Evolutionary conservation across 2,113 vertebrate genomes (phyloP), one percentile per base, ranked within the genome.

Genomic region (Gavia stellata): DNA sequence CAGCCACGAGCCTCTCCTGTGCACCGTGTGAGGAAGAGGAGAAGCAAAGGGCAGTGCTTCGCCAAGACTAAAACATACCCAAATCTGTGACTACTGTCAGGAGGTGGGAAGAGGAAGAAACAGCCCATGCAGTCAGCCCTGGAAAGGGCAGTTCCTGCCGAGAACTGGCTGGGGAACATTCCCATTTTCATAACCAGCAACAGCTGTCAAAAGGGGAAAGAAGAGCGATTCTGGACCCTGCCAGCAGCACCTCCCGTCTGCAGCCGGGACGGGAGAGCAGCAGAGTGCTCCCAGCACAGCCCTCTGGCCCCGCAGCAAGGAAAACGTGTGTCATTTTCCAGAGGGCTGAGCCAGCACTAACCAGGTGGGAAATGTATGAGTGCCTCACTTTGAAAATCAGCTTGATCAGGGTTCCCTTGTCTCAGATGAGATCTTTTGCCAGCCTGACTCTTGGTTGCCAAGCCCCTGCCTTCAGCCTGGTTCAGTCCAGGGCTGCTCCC

Each of bases 311-410:
- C 0, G 3, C 83, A 81, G 81, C 78, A n/a, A 65, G 96, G 94
- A 96, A 97, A 97, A 88, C 23, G 0, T 2, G 26, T 78, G 67
- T 94, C 84, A 95, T 95, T 94, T 96, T 96, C 94, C 95, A 97
- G 81, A 84, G 82, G 79, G 59, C 85, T 83, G 81, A 95, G 81
- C 95, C 96, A 94, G 81, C 75, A 15, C 40, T 72, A 55, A 52
- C 81, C 95, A 91, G 92, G 90, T 97, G 72, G 96, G 81, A 72
- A 90, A 81, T 10, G 50, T 20, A 23, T 68, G 81, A 96, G 80
- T 24, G 24, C 91, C 83, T 63, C 70, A 5, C 58, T 86, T 33
- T 29, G 74, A 78, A 56, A 84, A 68, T 36, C 65, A 63, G 75
- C 91, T 75, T 17, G 26, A 47, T 65, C 61, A 58, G 84, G 66